Conservation (phyloP, 2,113 vertebrate genomes). For the Menidia beryllina region DNA sequence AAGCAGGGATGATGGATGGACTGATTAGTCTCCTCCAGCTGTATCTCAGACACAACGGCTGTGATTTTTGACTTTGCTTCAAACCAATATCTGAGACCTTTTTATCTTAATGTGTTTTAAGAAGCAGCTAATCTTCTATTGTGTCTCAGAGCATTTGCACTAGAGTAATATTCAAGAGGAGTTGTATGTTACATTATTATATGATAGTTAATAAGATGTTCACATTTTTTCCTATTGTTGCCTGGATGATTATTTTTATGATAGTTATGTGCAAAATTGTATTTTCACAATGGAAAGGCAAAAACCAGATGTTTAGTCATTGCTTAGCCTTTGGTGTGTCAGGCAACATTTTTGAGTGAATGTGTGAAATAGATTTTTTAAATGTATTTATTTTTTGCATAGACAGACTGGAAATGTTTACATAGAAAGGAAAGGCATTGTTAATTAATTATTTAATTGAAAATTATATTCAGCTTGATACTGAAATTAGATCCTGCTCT, state of each 20-base stretch:
- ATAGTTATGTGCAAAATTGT: neutral
- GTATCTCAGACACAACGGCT: slow-evolving; percentile 35
- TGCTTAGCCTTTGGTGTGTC: too few relatives aligned
- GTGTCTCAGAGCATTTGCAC: neutral
- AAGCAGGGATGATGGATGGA: slow-evolving; percentile 45
- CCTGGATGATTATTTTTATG: too few relatives aligned
- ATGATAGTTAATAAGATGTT: too few relatives aligned
- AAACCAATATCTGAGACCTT: slow-evolving; percentile 16
- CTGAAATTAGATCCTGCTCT: too few relatives aligned
- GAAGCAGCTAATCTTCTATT: neutral
- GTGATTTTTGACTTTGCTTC: slow-evolving; percentile 39
- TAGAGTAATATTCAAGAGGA: neutral
- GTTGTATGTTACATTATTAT: too few relatives aligned
- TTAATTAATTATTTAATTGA: neutral
- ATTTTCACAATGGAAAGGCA: neutral
- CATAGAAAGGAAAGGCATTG: neutral
- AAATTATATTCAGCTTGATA: neutral
- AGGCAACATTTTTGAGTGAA: too few relatives aligned
- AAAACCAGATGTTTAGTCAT: neutral
- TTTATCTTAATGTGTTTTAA: slow-evolving; percentile 28
- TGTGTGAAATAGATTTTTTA: too few relatives aligned
- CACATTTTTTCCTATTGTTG: too few relatives aligned
- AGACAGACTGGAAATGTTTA: too few relatives aligned
- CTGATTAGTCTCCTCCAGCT: slow-evolving; percentile 32
- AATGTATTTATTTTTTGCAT: too few relatives aligned